Base-by-base conservation (phyloP, 2,888 invertebrate species). In the Leptinotarsa haldemani region DNA sequence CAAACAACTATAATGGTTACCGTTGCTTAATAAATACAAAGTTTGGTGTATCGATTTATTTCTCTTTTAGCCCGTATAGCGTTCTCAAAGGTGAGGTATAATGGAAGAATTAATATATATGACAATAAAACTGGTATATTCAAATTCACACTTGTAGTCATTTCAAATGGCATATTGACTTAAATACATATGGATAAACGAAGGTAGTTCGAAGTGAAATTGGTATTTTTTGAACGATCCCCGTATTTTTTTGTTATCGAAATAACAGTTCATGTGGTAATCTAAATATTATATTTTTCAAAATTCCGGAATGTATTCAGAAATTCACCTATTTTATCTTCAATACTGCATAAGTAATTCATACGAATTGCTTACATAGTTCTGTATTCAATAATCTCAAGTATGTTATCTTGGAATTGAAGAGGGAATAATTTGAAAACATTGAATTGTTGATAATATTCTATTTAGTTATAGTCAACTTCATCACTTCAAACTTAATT, bases 241-340 rank as follows among this genome's bases (percentile, higher is more conserved):
- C n/a, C 16, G 61, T 61, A 61, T 61, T n/a, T 61, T 30, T 25
- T 58, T 13, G 3, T 25, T 20, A 56, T n/a, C n/a, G 30, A 30
- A 30, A 61, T 30, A 16, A 40, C 16, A 30, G 16, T 40, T 61
- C 40, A 25, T n/a, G 18, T 61, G 30, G 7, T 40, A n/a, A 40
- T 61, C n/a, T 56, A 4, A 61, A 40, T 61, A 61, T 22, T 16
- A 56, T 56, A 56, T 20, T 56, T 56, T 22, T 56, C 61, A n/a
- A 40, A 30, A 61, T 30, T 61, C 61, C 61, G 30, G 30, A n/a
- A 40, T 61, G 30, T 16, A 61, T 30, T 30, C 2, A 16, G n/a
- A 30, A 20, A 56, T 22, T 61, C 30, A 61, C 30, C n/a, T 61
- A 40, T 61, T 30, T 61, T 61, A 61, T 61, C 61, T 30, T 61